Evolutionary conservation across 1,140 invertebrate species (phyloP).

Genomic region (Procambarus clarkii): DNA sequence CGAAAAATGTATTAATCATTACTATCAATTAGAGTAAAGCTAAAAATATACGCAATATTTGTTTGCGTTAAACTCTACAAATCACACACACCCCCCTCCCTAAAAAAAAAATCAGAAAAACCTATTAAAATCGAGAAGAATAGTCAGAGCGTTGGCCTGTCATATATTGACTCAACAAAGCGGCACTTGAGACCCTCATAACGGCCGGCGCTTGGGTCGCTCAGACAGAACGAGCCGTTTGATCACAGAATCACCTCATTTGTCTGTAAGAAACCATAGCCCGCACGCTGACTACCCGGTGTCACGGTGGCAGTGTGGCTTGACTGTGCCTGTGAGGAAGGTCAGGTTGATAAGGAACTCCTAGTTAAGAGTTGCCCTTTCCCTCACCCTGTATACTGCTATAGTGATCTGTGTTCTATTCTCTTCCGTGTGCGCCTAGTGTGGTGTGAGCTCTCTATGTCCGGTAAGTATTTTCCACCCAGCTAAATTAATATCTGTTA

Average conservation of each 20-base stretch:
- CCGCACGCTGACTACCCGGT: background rate
- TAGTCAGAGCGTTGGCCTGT: background rate
- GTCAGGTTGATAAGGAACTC: background rate
- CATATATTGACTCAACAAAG: background rate
- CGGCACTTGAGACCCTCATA: background rate
- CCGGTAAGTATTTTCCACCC: no score
- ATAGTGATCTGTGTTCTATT: no score
- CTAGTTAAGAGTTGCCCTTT: background rate
- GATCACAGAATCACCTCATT: background rate
- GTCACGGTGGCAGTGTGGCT: background rate
- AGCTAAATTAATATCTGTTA: no score
- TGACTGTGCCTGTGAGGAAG: background rate
- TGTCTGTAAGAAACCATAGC: constrained; percentile 3
- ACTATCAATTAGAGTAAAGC: no score
- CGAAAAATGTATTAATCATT: no score
- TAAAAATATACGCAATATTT: background rate
- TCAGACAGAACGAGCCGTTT: background rate
- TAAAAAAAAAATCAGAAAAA: background rate
- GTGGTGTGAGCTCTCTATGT: no score
- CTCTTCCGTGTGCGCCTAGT: no score
- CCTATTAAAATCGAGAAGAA: background rate
- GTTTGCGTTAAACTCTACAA: background rate
- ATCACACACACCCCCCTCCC: background rate
- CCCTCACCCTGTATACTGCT: background rate
- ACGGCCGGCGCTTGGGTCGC: background rate